A percentile compares a stretch with the other conserved stretches of the same genome.
Conservation (phyloP, 2,888 invertebrate genomes). For the Metallyticus violacea region DNA sequence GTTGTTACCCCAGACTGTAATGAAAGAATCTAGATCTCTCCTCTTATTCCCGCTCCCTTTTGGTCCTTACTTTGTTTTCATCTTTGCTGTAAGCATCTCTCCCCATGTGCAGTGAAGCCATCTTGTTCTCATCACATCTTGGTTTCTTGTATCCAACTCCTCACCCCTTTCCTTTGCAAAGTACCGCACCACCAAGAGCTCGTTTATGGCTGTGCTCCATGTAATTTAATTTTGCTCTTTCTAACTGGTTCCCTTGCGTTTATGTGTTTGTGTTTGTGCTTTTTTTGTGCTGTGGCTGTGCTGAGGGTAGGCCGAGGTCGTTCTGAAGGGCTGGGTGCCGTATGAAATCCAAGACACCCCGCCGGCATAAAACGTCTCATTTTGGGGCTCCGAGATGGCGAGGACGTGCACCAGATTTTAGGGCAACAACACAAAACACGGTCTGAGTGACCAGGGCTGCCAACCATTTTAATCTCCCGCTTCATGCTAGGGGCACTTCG, state of each 20-base stretch:
- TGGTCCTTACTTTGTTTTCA: neutral
- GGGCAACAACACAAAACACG: too few relatives aligned
- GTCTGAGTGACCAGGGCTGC: too few relatives aligned
- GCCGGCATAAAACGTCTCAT: neutral
- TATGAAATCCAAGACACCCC: neutral
- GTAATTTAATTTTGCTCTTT: constrained; percentile 17
- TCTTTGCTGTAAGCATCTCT: neutral
- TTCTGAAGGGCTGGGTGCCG: neutral
- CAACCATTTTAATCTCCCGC: neutral
- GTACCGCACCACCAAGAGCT: neutral
- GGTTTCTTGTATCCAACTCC: constrained; percentile 2
- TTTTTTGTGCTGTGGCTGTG: neutral
- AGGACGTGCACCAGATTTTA: neutral
- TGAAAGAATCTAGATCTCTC: neutral
- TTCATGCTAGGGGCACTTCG: neutral
- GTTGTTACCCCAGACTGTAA: neutral
- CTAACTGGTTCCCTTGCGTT: constrained; percentile 4
- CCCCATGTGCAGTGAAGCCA: neutral
- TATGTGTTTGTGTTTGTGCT: neutral
- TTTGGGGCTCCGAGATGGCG: neutral
- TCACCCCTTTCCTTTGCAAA: neutral
- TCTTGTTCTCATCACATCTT: neutral
- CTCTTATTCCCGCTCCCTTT: neutral
- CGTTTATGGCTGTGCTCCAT: constrained; percentile 10
- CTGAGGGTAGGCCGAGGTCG: neutral